These are phyloP conservation scores for Ornithoptera alexandrae DNA, from an alignment of 2,888 invertebrate species.

Conservation along the genomic window DNA sequence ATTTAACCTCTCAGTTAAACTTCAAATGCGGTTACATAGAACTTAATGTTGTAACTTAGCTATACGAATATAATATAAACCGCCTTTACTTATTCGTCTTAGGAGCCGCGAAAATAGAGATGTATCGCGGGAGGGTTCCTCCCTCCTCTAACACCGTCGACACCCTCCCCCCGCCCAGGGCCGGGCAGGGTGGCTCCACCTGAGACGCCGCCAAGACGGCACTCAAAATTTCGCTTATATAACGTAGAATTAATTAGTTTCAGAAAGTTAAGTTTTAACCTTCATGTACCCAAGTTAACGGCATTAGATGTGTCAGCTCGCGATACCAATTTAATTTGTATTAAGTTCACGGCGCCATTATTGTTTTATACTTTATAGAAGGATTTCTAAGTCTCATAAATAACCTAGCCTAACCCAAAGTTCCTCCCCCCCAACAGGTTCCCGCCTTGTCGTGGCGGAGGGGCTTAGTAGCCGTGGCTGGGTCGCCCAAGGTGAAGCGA, in stretches of 20 bases:
- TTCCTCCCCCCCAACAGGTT: too few species aligned
- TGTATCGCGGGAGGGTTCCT: constrained; percentile 30
- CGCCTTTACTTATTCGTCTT: constrained; percentile 47
- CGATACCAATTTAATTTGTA: constrained; percentile 22
- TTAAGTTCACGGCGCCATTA: not conserved
- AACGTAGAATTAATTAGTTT: constrained; percentile 52
- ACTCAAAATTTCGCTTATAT: constrained; percentile 62
- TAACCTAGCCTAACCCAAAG: too few species aligned
- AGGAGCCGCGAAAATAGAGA: constrained; percentile 54
- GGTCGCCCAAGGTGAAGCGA: too few species aligned
- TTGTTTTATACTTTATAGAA: constrained; percentile 3
- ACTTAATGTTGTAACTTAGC: too few species aligned
- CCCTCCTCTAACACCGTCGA: not conserved
- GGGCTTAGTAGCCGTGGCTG: too few species aligned
- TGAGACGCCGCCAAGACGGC: constrained; percentile 61
- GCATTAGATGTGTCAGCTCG: constrained; percentile 17
- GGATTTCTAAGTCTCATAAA: too few species aligned
- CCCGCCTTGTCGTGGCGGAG: too few species aligned
- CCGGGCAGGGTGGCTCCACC: constrained; percentile 44
- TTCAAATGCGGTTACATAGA: too few species aligned
- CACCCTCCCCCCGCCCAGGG: constrained; percentile 34
- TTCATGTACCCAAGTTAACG: constrained; percentile 21
- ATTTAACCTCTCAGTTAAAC: too few species aligned
- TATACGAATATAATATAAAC: constrained; percentile 32
- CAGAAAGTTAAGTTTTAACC: constrained; percentile 45